Evolutionary conservation across 2,888 invertebrate species (phyloP).

Genomic region (Lithosia quadra): DNA sequence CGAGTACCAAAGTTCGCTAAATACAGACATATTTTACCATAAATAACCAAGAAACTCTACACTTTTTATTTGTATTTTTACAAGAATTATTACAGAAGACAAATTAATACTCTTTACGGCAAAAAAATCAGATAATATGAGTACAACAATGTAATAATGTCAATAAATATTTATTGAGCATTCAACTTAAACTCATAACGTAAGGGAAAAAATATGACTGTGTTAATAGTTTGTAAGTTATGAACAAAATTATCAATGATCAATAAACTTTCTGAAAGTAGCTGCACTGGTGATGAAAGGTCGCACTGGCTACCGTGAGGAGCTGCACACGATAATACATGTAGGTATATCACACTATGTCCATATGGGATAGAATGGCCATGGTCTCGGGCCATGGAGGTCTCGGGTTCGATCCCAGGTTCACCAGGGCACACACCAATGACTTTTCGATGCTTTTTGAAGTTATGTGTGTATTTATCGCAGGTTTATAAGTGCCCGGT

Average conservation of each 20-base stretch:
- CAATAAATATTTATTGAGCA: slow-evolving; percentile 8
- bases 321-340: not conserved
- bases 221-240: slow-evolving; percentile 29
- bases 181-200: slow-evolving; percentile 2
- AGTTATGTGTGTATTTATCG: no score
- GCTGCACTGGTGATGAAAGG: slow-evolving; percentile 16
- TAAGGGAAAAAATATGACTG: not conserved
- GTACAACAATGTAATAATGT: not conserved
- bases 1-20: no score
- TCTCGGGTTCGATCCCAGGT: no score
- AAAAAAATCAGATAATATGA: not conserved
- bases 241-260: slow-evolving; percentile 43
- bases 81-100: not conserved
- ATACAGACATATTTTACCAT: no score
- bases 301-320: not conserved
- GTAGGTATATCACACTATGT: not conserved
- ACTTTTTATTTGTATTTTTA: no score
- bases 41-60: no score
- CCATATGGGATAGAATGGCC: no score
- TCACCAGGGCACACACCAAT: no score
- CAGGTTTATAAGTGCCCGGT: no score
- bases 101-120: not conserved
- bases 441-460: no score
- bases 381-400: no score
- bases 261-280: slow-evolving; percentile 41